Conservation (phyloP, 2,113 vertebrate species). For the Zingel zingel region DNA sequence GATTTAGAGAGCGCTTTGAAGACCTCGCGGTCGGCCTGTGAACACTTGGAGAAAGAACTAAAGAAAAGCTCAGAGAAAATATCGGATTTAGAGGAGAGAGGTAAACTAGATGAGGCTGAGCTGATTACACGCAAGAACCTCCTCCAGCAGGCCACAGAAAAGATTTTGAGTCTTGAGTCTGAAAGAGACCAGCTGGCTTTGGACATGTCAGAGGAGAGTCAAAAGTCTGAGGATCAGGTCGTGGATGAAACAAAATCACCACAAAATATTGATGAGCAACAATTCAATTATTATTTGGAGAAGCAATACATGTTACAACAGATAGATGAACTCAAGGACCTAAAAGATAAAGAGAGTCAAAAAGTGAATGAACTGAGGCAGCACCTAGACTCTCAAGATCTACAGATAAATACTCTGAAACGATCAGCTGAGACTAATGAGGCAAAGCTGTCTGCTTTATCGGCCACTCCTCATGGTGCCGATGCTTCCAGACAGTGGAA, state of each 20-base stretch:
- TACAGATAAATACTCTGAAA: constrained; percentile 82
- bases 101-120: constrained; percentile 68
- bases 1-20: constrained; percentile 88
- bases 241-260: constrained; percentile 58
- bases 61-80: constrained; percentile 74
- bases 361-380: constrained; percentile 75
- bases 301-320: constrained; percentile 78
- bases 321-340: constrained; percentile 66
- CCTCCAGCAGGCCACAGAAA: constrained; percentile 76
- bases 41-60: constrained; percentile 81
- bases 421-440: constrained; percentile 80
- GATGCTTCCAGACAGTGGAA: constrained; percentile 84
- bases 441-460: constrained; percentile 83
- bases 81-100: constrained; percentile 63
- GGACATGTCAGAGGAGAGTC: constrained; percentile 72
- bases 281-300: constrained; percentile 71
- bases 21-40: constrained; percentile 72
- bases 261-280: constrained; percentile 68
- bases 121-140: constrained; percentile 67
- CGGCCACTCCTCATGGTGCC: constrained; percentile 79
- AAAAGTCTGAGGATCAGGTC: constrained; percentile 63
- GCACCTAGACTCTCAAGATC: constrained; percentile 73
- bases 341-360: constrained; percentile 69
- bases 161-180: constrained; percentile 64
- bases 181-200: constrained; percentile 81